These are phyloP conservation scores for Frankliniella fusca DNA, from an alignment of 2,888 invertebrate species.

Conservation along the genomic window DNA sequence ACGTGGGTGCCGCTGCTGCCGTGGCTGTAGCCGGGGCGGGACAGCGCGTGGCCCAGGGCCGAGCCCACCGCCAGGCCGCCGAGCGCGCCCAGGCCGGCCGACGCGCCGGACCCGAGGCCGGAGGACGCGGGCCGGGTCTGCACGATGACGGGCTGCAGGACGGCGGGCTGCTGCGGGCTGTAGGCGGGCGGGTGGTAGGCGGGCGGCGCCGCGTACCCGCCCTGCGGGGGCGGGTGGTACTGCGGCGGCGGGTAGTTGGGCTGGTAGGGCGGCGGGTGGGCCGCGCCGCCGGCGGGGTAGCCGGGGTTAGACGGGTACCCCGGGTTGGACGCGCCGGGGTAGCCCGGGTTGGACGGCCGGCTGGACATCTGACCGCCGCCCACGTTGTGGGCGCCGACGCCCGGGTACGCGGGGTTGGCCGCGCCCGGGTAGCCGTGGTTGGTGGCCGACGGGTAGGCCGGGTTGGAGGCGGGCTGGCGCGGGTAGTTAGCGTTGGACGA, in stretches of 20 bases:
- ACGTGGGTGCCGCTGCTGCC: background rate
- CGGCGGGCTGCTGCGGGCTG: background rate
- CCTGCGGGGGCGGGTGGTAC: background rate
- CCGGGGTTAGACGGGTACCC: background rate
- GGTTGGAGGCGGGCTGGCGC: background rate
- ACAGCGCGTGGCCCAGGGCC: background rate
- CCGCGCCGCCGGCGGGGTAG: background rate
- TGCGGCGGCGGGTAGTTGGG: background rate
- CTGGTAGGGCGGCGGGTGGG: background rate
- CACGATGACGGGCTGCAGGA: background rate
- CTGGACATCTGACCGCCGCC: slow-evolving; percentile 7
- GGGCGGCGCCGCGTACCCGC: background rate
- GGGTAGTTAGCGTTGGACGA: background rate
- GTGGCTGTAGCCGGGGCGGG: background rate
- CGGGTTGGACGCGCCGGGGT: slow-evolving; percentile 15
- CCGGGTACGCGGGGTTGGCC: background rate
- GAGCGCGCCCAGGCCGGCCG: background rate
- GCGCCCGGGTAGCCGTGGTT: slow-evolving; percentile 11
- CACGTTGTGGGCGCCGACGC: background rate
- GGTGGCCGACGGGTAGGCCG: background rate
- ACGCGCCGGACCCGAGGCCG: background rate
- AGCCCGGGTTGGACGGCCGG: slow-evolving; percentile 12
- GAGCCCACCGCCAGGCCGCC: background rate
- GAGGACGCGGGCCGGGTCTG: background rate
- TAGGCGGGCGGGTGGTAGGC: background rate